phyloP scores from a whole-genome alignment of 23 tunicate genomes.

The Trididemnum clinides region DNA sequence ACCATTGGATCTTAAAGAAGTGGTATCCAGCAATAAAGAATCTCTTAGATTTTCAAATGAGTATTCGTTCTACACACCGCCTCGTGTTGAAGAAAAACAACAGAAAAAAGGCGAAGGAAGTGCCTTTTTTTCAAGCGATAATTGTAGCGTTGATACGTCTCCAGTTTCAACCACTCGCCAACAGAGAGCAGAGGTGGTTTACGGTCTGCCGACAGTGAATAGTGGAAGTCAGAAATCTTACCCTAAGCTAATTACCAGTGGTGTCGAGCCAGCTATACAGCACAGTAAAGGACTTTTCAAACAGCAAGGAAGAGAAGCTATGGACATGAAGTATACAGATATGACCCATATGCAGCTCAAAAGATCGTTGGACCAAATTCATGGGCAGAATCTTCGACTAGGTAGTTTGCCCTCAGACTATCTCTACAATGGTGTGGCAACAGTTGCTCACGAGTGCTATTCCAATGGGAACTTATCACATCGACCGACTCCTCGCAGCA shows the following conservation, averaged over 20 bases:
- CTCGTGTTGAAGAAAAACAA: constrained; percentile 23
- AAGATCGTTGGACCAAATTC: constrained; percentile 68
- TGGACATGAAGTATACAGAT: constrained; percentile 78
- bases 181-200: constrained; percentile 11
- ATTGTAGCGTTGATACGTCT: not conserved
- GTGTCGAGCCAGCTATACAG: not conserved
- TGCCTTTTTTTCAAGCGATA: not conserved
- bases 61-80: constrained; percentile 51
- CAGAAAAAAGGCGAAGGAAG: not conserved
- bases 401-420: not conserved
- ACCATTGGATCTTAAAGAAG: not conserved
- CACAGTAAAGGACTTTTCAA: too few relatives aligned
- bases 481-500: not conserved
- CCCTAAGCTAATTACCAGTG: not conserved
- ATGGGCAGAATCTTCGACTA: constrained; percentile 23
- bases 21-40: not conserved
- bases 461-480: not conserved
- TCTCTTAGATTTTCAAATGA: not conserved
- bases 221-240: not conserved
- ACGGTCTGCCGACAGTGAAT: constrained; percentile 32
- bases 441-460: not conserved
- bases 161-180: constrained; percentile 25
- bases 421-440: not conserved
- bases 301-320: constrained; percentile 29
- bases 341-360: constrained; percentile 78